Conservation (phyloP, 2,113 vertebrate genomes). For the Lycaon pictus region DNA sequence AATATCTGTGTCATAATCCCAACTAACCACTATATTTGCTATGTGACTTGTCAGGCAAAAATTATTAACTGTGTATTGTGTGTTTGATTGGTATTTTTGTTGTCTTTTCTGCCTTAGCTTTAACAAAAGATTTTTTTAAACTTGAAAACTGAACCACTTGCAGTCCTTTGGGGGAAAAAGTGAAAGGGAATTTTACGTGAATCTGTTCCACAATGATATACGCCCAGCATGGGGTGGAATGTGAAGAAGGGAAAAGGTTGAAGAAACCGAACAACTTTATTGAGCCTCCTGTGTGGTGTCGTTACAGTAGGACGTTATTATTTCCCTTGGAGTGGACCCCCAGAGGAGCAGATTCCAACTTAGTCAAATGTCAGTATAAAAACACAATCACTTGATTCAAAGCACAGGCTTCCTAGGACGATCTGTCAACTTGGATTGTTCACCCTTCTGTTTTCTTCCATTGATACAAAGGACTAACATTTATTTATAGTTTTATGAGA, state of each 20-base stretch:
- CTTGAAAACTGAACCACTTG: constrained; percentile 48
- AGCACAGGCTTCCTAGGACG: not conserved
- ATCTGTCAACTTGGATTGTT: not conserved
- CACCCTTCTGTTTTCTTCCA: not conserved
- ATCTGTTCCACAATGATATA: constrained; percentile 19
- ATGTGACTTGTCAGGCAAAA: constrained; percentile 59
- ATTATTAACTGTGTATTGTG: not conserved
- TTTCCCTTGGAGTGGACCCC: constrained; percentile 34
- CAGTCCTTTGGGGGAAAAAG: not conserved
- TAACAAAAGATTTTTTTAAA: constrained; percentile 19
- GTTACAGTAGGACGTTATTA: constrained; percentile 44
- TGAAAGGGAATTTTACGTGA: not conserved
- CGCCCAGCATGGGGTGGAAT: not conserved
- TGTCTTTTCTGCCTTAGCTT: constrained; percentile 50
- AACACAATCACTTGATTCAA: not conserved
- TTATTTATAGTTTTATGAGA: not conserved
- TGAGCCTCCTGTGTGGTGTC: constrained; percentile 28
- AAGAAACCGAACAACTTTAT: constrained; percentile 55
- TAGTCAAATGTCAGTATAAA: not conserved
- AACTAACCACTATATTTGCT: not conserved
- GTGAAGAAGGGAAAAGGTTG: not conserved
- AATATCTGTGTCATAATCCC: not conserved
- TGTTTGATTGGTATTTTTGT: constrained; percentile 27
- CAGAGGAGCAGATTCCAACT: not conserved
- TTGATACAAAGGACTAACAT: not conserved